These are phyloP conservation scores for Drosophila pruinosa DNA, from an alignment of 1,140 invertebrate genomes.

Conservation along the genomic window DNA sequence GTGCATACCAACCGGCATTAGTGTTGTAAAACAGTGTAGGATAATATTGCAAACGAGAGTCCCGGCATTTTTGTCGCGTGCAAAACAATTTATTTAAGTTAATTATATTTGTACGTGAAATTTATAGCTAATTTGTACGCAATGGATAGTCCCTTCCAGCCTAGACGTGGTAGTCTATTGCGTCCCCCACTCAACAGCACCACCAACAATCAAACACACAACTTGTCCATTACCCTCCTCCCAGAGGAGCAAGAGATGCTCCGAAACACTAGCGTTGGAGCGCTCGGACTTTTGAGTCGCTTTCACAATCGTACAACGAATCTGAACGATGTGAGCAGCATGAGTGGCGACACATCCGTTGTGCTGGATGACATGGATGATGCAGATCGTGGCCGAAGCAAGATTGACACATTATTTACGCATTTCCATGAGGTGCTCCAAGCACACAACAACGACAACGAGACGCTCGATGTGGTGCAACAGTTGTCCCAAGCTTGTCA, in stretches of 20 bases:
- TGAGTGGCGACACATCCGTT: slow-evolving; percentile 22
- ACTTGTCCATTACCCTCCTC: slow-evolving; percentile 44
- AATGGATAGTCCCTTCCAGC: slow-evolving; percentile 41
- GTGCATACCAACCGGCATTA: background rate
- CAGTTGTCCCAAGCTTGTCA: slow-evolving; percentile 85
- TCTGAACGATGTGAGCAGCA: background rate
- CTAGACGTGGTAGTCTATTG: slow-evolving; percentile 27
- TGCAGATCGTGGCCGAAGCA: slow-evolving; percentile 48
- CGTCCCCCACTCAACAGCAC: slow-evolving; percentile 35
- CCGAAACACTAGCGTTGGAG: slow-evolving; percentile 8
- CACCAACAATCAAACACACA: background rate
- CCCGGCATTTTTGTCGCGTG: slow-evolving; percentile 63
- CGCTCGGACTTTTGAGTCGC: slow-evolving; percentile 6
- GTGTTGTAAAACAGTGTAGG: slow-evolving; percentile 20
- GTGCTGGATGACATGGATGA: slow-evolving; percentile 45
- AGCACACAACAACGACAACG: slow-evolving; percentile 83
- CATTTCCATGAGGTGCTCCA: slow-evolving; percentile 86
- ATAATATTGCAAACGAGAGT: background rate
- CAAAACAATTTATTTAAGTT: background rate
- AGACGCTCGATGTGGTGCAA: slow-evolving; percentile 85
- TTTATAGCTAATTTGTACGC: background rate
- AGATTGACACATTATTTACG: slow-evolving; percentile 84
- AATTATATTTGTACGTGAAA: background rate
- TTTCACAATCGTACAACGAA: slow-evolving; percentile 1
- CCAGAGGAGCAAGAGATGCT: slow-evolving; percentile 41